Base-by-base conservation (phyloP, 2,113 vertebrate genomes). In the Cynoglossus semilaevis region DNA sequence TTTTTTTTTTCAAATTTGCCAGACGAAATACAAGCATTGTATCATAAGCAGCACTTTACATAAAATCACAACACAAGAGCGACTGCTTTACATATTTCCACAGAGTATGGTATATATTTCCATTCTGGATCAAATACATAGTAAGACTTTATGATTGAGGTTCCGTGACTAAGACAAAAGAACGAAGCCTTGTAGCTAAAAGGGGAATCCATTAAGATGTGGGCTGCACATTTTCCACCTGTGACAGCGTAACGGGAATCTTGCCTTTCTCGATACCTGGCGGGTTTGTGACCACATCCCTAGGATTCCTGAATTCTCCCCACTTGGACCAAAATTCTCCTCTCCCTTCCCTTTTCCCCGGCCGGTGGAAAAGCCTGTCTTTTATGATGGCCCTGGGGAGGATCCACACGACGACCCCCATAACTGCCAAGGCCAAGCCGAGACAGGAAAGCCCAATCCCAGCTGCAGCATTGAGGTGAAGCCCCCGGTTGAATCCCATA, bases 391-490 rank as follows among this genome's bases (percentile, higher is more conserved):
- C 87, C 73, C 88, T 92, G 16, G 91, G 91, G 41, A 96, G 92
- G 54, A 94, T 92, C 90, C 93, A 90, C 17, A 96, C 76, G 18
- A 94, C 86, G 14, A 93, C 92, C 0, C 86, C 93, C 16, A 93
- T 92, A 76, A 91, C 80, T 0, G 89, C 84, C 15, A 91, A 88
- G 15, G 93, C 95, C 18, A 70, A 70, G 13, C 95, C 96, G 0
- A 95, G 68, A 45, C 94, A 96, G 54, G 94, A 93, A 59, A 99
- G 87, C 43, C 92, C 79, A 0, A 94, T 93, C 15, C 96, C 96
- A 0, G 88, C 91, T 61, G 93, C 85, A 46, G 93, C 91, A 76
- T 94, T 95, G 48, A 89, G 72, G 47, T 93, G 93, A 7, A 98
- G 91, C 17, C 91, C 93, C 34, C 85, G 76, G 36, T 99, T 99